These are phyloP conservation scores for Cebus imitator DNA, from an alignment of 2,113 vertebrate genomes.

Conservation along the genomic window DNA sequence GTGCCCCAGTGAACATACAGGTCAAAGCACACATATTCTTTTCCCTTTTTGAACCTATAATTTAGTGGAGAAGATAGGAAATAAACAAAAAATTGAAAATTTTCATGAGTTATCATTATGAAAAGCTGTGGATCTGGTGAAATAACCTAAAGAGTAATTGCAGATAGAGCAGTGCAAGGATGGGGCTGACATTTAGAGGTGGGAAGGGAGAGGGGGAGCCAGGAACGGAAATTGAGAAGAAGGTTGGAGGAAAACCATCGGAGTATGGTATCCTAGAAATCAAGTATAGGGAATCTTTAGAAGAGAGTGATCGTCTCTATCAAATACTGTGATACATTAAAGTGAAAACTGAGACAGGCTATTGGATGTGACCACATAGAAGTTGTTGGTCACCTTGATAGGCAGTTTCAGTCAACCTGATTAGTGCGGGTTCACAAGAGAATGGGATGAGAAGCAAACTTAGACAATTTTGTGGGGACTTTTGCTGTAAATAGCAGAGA, in stretches of 20 bases:
- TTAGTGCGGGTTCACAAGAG: neutral
- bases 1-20: too few species aligned
- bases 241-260: neutral
- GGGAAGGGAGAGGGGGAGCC: neutral
- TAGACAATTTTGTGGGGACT: neutral
- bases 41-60: slow-evolving; percentile 10
- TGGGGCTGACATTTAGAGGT: neutral
- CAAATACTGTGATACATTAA: neutral
- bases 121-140: neutral
- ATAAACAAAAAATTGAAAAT: neutral
- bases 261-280: neutral
- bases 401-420: neutral
- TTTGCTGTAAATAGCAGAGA: neutral
- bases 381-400: neutral
- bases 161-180: neutral
- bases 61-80: neutral
- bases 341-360: neutral
- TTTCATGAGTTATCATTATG: neutral
- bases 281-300: neutral
- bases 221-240: neutral
- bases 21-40: neutral
- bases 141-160: neutral
- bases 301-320: neutral
- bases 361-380: neutral
- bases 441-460: neutral